phyloP scores from a whole-genome alignment of 2,797 vertebrate genomes.

The Hozukius guyotensis region DNA sequence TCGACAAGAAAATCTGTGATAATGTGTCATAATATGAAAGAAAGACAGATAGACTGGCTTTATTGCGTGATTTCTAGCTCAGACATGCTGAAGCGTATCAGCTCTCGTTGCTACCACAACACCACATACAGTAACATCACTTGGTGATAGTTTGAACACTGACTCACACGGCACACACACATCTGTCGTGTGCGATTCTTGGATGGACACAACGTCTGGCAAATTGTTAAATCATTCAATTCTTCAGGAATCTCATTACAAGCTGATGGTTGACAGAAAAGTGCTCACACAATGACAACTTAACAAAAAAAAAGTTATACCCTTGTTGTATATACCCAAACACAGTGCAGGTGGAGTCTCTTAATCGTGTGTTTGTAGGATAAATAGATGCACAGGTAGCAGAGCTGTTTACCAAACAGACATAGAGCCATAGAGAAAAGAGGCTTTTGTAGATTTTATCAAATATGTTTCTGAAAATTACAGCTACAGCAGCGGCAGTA shows the following conservation, averaged over 20 bases:
- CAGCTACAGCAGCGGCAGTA: neutral
- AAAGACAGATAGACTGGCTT: slow-evolving; percentile 3
- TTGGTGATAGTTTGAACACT: slow-evolving; percentile 21
- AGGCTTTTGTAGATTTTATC: neutral
- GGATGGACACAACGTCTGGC: slow-evolving; percentile 13
- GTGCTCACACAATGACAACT: neutral
- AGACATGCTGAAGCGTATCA: neutral
- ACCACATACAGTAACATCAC: slow-evolving; percentile 2
- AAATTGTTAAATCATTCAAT: slow-evolving; percentile 19
- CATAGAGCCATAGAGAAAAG: neutral
- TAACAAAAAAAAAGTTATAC: neutral
- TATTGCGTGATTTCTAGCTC: neutral
- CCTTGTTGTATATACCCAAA: neutral
- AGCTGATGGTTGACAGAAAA: neutral
- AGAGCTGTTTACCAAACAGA: slow-evolving; percentile 16
- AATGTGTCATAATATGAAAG: neutral
- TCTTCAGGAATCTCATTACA: slow-evolving; percentile 3
- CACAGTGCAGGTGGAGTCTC: neutral
- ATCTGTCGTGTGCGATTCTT: slow-evolving; percentile 28
- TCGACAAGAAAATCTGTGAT: neutral
- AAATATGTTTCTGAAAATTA: slow-evolving; percentile 5
- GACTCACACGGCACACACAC: slow-evolving; percentile 14
- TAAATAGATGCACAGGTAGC: neutral
- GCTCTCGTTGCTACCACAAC: slow-evolving; percentile 1
- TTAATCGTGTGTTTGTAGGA: neutral